Conservation (phyloP, 2,888 invertebrate species). For the Melolontha melolontha region DNA sequence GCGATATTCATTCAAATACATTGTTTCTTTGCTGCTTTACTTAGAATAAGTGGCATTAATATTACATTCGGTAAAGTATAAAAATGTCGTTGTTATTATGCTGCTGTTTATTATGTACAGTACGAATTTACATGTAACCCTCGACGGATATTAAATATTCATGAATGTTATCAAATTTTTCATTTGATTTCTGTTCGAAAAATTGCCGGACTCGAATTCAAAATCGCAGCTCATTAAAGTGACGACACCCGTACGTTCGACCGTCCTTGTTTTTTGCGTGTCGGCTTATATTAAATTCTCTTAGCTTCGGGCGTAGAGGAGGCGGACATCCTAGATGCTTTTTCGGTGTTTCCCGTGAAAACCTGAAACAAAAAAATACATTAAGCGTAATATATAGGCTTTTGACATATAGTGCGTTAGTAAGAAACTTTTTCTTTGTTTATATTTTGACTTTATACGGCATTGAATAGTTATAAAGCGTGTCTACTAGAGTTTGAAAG, state of each 20-base stretch:
- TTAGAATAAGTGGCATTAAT: too few relatives aligned
- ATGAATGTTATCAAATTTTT: too few relatives aligned
- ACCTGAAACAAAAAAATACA: constrained; percentile 21
- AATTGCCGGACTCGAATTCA: too few relatives aligned
- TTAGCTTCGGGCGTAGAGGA: neutral
- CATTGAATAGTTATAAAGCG: too few relatives aligned
- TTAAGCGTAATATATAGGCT: neutral
- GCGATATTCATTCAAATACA: too few relatives aligned
- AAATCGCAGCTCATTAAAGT: neutral
- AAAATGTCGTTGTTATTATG: neutral
- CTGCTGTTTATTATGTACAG: too few relatives aligned
- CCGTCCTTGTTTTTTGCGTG: neutral
- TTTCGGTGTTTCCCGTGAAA: constrained; percentile 24
- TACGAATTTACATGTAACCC: too few relatives aligned
- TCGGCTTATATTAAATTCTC: neutral
- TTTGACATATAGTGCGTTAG: constrained; percentile 2
- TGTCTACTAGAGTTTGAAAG: too few relatives aligned
- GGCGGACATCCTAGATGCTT: neutral
- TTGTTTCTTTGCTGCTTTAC: too few relatives aligned
- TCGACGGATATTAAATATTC: too few relatives aligned
- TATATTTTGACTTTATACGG: neutral
- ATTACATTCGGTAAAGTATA: neutral
- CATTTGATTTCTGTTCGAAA: too few relatives aligned
- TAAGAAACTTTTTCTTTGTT: neutral
- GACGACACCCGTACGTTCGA: neutral